These are phyloP conservation scores for Archocentrus centrarchus DNA, from an alignment of 2,113 vertebrate genomes.

Conservation along the genomic window DNA sequence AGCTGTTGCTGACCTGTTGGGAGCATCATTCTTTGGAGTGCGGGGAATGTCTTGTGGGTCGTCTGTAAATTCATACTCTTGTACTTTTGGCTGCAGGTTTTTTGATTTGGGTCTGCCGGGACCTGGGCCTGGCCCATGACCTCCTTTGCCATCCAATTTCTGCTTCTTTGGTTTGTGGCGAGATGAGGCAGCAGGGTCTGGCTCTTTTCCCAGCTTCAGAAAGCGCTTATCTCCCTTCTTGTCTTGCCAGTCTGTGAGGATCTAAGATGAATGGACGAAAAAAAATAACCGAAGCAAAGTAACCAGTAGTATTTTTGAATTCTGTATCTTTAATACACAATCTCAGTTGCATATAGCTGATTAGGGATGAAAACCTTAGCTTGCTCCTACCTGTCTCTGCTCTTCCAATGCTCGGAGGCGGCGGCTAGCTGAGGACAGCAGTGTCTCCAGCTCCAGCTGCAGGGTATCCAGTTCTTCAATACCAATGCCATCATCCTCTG, in stretches of 20 bases:
- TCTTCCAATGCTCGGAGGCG: constrained; percentile 94
- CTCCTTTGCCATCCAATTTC: constrained; percentile 92
- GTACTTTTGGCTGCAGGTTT: constrained; percentile 94
- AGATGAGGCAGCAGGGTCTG: constrained; percentile 88
- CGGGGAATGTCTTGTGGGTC: constrained; percentile 95
- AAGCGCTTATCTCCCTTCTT: constrained; percentile 97
- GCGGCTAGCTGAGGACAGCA: constrained; percentile 94
- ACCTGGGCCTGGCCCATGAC: constrained; percentile 90
- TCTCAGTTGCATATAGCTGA: neutral
- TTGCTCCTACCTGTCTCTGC: constrained; percentile 90
- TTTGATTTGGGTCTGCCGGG: constrained; percentile 96
- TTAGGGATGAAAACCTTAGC: neutral
- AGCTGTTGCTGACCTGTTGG: constrained; percentile 87
- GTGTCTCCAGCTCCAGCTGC: constrained; percentile 96
- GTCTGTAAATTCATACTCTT: constrained; percentile 96
- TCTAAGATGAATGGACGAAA: constrained; percentile 78
- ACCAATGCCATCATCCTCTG: constrained; percentile 97
- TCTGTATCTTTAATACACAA: neutral
- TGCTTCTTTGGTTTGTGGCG: constrained; percentile 98
- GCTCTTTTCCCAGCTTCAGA: constrained; percentile 92
- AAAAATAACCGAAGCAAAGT: neutral
- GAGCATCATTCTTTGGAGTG: constrained; percentile 97
- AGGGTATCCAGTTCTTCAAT: constrained; percentile 98
- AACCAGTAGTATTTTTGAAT: neutral
- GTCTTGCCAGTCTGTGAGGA: constrained; percentile 99